Percentiles rank a stretch among this genome's conserved stretches.
These are phyloP conservation scores for Drosophila kikkawai DNA, from an alignment of 1,140 invertebrate species.

Conservation along the genomic window DNA sequence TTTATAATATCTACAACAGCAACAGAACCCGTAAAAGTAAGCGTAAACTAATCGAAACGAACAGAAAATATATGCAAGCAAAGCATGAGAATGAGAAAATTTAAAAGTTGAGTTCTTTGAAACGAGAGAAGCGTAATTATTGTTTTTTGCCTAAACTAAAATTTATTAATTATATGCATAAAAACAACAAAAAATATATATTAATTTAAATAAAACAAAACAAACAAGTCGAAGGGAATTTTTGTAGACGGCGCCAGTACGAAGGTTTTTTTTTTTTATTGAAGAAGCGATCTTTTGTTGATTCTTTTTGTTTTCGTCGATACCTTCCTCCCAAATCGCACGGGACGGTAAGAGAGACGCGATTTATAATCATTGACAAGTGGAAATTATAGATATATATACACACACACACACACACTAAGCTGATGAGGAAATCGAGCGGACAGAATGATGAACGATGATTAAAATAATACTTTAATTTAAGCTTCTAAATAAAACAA, in stretches of 20 bases:
- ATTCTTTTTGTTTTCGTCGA: conserved; percentile 13
- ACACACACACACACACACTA: conserved; percentile 56
- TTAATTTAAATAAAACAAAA: conserved; percentile 76
- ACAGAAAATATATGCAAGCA: conserved; percentile 24
- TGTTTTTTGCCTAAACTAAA: conserved; percentile 79
- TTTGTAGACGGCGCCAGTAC: conserved; percentile 47
- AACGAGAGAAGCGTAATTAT: conserved; percentile 63
- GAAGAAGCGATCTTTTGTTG: conserved; percentile 66
- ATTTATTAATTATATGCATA: conserved; percentile 79
- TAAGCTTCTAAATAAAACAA: conserved; percentile 83
- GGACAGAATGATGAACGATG: conserved; percentile 69
- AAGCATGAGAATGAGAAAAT: conserved; percentile 43
- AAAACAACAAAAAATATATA: conserved; percentile 66
- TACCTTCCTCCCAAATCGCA: conserved; percentile 38
- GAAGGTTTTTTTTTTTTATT: conserved; percentile 20
- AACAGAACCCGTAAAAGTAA: conserved; percentile 40
- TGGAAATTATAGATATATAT: conserved; percentile 61
- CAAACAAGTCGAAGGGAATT: conserved; percentile 45
- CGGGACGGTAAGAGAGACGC: conserved; percentile 39
- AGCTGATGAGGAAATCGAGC: conserved; percentile 70
- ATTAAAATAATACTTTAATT: conserved; percentile 82
- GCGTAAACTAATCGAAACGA: conserved; percentile 47
- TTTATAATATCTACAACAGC: conserved; percentile 38
- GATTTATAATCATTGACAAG: conserved; percentile 53
- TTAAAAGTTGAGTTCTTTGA: conserved; percentile 28